These are phyloP conservation scores for Aegotheles bennettii DNA, from an alignment of 2,113 vertebrate genomes.

Conservation along the genomic window DNA sequence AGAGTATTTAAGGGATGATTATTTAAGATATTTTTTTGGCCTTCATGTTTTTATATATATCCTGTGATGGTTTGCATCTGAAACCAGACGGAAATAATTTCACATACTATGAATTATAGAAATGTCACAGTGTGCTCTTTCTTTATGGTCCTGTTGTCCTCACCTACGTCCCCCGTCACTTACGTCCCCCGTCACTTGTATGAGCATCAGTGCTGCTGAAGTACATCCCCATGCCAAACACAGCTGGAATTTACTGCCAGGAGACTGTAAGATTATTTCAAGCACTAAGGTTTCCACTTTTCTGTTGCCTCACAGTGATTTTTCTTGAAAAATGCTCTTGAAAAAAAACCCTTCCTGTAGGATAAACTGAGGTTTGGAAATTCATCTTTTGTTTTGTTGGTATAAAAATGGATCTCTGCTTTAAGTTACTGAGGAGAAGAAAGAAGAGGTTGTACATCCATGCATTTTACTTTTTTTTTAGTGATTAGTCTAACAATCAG, in stretches of 20 bases:
- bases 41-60: neutral
- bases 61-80: neutral
- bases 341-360: neutral
- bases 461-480: no score
- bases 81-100: neutral
- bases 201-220: neutral
- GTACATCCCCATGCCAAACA: no score
- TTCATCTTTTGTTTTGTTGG: neutral
- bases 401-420: neutral
- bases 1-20: neutral
- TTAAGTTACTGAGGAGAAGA: no score
- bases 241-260: neutral
- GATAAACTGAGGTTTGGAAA: neutral
- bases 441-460: neutral
- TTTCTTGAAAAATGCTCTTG: neutral
- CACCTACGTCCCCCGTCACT: neutral
- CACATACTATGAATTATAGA: neutral
- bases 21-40: neutral
- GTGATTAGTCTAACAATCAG: neutral
- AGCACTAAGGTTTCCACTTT: neutral
- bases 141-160: neutral
- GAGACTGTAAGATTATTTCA: neutral
- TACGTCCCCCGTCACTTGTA: rapidly evolving
- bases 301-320: neutral
- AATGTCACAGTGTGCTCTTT: neutral